A percentile compares a stretch with the other conserved stretches of the same genome.
phyloP scores from a whole-genome alignment of 2,113 vertebrate genomes.

The Actenoides hombroni region DNA sequence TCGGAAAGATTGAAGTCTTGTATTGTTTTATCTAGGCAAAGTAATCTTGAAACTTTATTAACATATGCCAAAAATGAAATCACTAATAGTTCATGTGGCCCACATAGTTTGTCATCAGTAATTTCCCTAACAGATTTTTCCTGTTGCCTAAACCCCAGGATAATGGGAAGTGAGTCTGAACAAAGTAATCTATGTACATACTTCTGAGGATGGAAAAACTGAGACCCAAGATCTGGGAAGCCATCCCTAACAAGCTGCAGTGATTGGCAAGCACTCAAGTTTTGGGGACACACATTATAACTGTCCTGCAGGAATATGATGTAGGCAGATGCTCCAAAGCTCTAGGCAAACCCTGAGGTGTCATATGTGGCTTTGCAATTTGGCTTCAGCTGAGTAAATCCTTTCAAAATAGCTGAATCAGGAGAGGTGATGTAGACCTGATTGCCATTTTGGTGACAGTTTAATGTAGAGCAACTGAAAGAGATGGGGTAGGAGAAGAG shows the following conservation, averaged over 20 bases:
- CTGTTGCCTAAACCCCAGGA: background rate
- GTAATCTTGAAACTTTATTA: background rate
- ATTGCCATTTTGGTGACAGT: background rate
- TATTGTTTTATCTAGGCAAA: background rate
- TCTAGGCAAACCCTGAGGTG: background rate
- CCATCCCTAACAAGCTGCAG: background rate
- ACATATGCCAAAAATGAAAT: background rate
- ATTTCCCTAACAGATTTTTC: background rate
- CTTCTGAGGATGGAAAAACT: background rate
- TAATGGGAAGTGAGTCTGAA: background rate
- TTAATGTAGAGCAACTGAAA: background rate
- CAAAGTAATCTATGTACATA: accelerated
- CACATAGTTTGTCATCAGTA: background rate
- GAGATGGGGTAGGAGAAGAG: background rate
- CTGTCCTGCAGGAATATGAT: background rate
- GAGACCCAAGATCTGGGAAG: background rate
- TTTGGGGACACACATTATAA: accelerated
- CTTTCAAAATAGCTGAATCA: background rate
- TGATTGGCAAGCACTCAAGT: background rate
- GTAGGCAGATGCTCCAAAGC: background rate
- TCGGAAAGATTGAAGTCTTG: background rate
- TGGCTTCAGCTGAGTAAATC: background rate
- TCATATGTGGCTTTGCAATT: background rate
- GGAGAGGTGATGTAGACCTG: background rate
- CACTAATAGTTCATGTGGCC: background rate